phyloP scores from a whole-genome alignment of 2,797 vertebrate genomes.

The Gadopsis marmoratus region DNA sequence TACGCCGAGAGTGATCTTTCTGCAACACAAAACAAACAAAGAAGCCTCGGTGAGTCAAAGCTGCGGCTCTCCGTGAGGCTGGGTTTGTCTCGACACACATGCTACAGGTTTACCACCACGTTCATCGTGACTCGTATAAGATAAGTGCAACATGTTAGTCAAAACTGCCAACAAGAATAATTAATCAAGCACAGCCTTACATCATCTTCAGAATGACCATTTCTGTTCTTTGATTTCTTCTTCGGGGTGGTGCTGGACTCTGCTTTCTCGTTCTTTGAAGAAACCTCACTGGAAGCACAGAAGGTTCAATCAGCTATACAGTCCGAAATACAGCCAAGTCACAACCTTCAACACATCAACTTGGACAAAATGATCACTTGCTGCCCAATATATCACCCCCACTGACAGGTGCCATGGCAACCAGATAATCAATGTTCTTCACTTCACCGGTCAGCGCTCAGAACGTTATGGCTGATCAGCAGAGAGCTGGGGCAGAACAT shows the following conservation, averaged over 20 bases:
- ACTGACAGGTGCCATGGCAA: too few species aligned
- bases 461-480: too few species aligned
- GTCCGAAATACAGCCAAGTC: neutral
- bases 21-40: too few species aligned
- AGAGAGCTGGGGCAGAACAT: neutral
- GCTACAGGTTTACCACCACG: neutral
- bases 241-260: slow-evolving; percentile 28
- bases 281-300: slow-evolving; percentile 66
- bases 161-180: neutral
- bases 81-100: neutral
- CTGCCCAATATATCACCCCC: too few species aligned
- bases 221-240: slow-evolving; percentile 51
- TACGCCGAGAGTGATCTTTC: too few species aligned
- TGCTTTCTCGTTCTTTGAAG: slow-evolving; percentile 52
- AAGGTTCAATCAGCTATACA: neutral
- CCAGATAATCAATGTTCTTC: too few species aligned
- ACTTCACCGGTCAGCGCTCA: too few species aligned
- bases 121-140: neutral
- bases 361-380: too few species aligned
- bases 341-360: too few species aligned
- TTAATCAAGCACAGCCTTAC: slow-evolving; percentile 26
- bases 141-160: neutral
- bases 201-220: neutral
- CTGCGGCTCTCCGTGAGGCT: too few species aligned
- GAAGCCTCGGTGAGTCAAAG: too few species aligned